A percentile compares a stretch with the other conserved stretches of the same genome.
Conservation (phyloP, 2,888 invertebrate genomes). For the Apantesis nais region DNA sequence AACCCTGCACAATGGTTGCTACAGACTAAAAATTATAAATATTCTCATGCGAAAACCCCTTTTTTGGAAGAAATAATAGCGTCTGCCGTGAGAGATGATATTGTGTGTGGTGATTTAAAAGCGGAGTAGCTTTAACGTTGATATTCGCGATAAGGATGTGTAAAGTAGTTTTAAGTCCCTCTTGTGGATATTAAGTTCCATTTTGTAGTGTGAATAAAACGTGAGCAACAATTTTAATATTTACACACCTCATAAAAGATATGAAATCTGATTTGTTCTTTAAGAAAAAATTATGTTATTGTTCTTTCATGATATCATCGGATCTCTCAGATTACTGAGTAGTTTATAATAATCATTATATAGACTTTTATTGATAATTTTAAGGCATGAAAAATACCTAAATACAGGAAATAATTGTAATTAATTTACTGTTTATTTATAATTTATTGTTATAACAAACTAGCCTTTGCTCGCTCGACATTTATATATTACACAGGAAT, state of each 20-base stretch:
- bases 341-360: background rate
- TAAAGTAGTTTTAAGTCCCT: constrained; percentile 14
- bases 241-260: background rate
- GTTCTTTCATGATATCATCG: background rate
- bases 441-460: too few species aligned
- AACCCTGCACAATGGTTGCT: constrained; percentile 67
- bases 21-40: constrained; percentile 73
- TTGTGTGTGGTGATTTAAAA: constrained; percentile 45
- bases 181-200: constrained; percentile 12
- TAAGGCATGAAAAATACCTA: too few species aligned
- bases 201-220: constrained; percentile 8
- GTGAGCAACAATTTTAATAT: constrained; percentile 9
- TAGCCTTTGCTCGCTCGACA: background rate
- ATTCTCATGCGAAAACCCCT: constrained; percentile 55
- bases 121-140: constrained; percentile 17
- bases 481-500: too few species aligned
- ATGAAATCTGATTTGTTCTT: background rate
- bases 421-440: too few species aligned
- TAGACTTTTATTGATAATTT: background rate
- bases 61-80: constrained; percentile 62
- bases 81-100: constrained; percentile 43
- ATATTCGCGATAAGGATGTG: constrained; percentile 19
- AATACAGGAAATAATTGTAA: too few species aligned
- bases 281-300: background rate
- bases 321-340: too few species aligned